Evolutionary conservation across 2,888 invertebrate species (phyloP).

Genomic region (Alviniconcha strummeri): DNA sequence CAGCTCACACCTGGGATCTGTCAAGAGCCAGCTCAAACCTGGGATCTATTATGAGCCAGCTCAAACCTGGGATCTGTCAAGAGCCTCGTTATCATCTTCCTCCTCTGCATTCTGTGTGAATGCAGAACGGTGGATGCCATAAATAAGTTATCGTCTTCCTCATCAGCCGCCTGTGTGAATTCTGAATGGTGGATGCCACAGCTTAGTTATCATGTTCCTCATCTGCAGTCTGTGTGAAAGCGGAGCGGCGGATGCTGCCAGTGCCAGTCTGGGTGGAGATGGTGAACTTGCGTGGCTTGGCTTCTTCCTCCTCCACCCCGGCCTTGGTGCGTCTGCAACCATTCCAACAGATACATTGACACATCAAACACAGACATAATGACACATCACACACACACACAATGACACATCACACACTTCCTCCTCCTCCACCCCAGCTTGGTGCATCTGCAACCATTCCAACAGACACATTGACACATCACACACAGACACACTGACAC

Average conservation of each 20-base stretch:
- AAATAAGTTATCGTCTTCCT: slow-evolving; percentile 43
- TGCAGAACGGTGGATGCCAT: slow-evolving; percentile 52
- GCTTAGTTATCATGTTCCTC: slow-evolving; percentile 43
- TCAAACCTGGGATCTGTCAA: too few relatives aligned
- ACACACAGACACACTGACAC: neutral
- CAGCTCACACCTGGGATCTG: too few relatives aligned
- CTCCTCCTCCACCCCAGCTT: slow-evolving; percentile 1
- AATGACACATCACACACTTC: neutral
- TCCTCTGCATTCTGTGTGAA: slow-evolving; percentile 57
- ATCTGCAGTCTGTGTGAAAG: slow-evolving; percentile 60
- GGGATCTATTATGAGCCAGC: too few relatives aligned
- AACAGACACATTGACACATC: neutral
- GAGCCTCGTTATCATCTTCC: neutral
- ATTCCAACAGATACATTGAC: neutral
- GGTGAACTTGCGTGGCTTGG: slow-evolving; percentile 9
- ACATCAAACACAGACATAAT: neutral
- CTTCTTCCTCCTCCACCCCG: slow-evolving; percentile 3
- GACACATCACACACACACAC: neutral
- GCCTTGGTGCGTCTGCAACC: slow-evolving; percentile 19
- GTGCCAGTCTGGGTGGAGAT: slow-evolving; percentile 64
- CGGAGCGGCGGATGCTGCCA: slow-evolving; percentile 51
- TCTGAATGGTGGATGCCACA: slow-evolving; percentile 50
- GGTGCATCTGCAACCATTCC: slow-evolving; percentile 13
- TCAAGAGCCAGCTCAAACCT: too few relatives aligned
- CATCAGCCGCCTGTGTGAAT: neutral